Conservation (phyloP, 2,113 vertebrate genomes). For the Okapia johnstoni region DNA sequence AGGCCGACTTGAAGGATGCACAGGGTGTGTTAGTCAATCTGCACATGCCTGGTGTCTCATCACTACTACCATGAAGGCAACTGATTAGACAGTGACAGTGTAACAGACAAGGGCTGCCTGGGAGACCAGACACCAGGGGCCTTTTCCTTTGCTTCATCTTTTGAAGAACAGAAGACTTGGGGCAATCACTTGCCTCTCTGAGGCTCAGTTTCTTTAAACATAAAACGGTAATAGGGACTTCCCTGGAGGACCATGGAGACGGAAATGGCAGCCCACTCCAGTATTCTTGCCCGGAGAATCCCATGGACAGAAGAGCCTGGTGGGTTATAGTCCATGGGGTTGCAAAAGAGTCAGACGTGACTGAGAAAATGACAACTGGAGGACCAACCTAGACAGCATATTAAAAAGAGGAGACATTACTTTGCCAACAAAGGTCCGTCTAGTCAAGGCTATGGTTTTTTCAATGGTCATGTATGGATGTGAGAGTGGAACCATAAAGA, state of each 20-base stretch:
- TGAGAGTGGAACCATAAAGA: background rate
- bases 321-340: background rate
- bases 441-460: background rate
- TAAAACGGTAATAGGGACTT: background rate
- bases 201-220: background rate
- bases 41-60: accelerated
- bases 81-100: background rate
- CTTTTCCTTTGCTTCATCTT: background rate
- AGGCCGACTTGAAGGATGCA: accelerated
- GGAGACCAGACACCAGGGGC: background rate
- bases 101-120: background rate
- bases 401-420: background rate
- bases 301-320: background rate
- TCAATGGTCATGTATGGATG: background rate
- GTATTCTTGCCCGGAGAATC: background rate
- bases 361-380: background rate
- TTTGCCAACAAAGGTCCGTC: background rate
- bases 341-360: background rate
- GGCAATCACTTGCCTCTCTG: background rate
- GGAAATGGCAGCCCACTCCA: background rate
- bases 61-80: background rate
- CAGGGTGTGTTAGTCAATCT: accelerated
- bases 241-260: background rate
- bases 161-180: background rate
- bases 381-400: background rate